These are phyloP conservation scores for Conistra vaccinii DNA, from an alignment of 2,888 invertebrate species.

Conservation along the genomic window DNA sequence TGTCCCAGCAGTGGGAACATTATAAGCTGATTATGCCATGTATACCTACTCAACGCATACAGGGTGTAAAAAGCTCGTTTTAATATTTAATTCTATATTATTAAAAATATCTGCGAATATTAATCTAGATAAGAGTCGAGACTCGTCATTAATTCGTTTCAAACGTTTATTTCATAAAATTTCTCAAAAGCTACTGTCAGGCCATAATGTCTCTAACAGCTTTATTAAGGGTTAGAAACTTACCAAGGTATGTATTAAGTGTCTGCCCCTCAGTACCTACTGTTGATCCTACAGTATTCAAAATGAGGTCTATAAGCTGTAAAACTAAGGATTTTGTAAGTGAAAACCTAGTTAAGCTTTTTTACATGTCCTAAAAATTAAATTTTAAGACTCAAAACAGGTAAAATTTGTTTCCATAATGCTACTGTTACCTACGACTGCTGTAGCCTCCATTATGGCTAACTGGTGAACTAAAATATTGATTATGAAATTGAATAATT, in stretches of 20 bases:
- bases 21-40: no score
- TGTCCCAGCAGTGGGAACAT: no score
- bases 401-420: background rate
- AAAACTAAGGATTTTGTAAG: background rate
- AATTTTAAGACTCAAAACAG: background rate
- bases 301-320: background rate
- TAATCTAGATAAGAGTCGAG: background rate
- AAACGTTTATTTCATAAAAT: background rate
- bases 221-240: background rate
- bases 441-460: no score
- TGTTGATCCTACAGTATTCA: no score
- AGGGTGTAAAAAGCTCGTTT: background rate
- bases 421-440: no score
- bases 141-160: constrained; percentile 28
- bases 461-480: no score
- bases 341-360: constrained; percentile 16
- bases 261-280: no score
- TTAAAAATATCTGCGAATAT: constrained; percentile 3
- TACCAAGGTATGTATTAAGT: background rate
- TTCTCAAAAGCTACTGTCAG: background rate
- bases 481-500: no score
- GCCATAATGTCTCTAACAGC: background rate
- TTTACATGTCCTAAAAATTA: background rate
- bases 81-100: background rate
- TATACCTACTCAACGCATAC: background rate